A percentile compares a stretch with the other conserved stretches of the same genome.
Evolutionary conservation across 2,113 vertebrate species (phyloP).

Genomic region (Sorex araneus): DNA sequence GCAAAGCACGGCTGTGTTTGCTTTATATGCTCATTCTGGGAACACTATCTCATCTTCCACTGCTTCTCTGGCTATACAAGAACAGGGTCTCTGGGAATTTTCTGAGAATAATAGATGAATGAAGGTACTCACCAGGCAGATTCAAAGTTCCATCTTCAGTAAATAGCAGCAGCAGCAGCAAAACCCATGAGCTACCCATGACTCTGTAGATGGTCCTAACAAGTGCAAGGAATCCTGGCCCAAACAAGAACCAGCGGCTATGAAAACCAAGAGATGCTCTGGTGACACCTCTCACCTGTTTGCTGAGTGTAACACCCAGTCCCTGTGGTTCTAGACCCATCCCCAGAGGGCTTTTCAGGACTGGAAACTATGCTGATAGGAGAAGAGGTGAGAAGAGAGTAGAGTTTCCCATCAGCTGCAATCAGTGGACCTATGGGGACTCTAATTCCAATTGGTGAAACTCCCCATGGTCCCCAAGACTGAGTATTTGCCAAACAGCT

Average conservation of each 20-base stretch:
- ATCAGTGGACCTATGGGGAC: constrained; percentile 51
- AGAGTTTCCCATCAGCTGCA: constrained; percentile 63
- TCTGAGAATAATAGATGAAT: background rate
- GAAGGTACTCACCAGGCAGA: constrained; percentile 50
- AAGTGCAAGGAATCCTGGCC: background rate
- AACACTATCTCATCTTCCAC: background rate
- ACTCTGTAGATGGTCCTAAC: background rate
- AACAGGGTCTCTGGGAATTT: background rate
- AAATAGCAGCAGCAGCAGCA: constrained; percentile 51
- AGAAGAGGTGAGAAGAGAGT: background rate
- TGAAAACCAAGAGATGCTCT: background rate
- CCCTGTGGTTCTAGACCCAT: constrained; percentile 12
- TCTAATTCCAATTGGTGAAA: constrained; percentile 38
- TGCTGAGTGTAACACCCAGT: background rate
- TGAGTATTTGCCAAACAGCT: constrained; percentile 30
- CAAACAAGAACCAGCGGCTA: background rate
- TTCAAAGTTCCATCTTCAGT: background rate
- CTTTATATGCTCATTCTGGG: background rate
- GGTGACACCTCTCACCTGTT: background rate
- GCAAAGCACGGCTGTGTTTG: background rate
- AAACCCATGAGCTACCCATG: background rate
- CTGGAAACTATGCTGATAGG: background rate
- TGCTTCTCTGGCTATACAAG: background rate
- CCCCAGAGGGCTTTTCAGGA: constrained; percentile 5
- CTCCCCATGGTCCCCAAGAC: constrained; percentile 14